Base-by-base conservation (phyloP, 2,113 vertebrate species). In the Brachionichthys hirsutus region DNA sequence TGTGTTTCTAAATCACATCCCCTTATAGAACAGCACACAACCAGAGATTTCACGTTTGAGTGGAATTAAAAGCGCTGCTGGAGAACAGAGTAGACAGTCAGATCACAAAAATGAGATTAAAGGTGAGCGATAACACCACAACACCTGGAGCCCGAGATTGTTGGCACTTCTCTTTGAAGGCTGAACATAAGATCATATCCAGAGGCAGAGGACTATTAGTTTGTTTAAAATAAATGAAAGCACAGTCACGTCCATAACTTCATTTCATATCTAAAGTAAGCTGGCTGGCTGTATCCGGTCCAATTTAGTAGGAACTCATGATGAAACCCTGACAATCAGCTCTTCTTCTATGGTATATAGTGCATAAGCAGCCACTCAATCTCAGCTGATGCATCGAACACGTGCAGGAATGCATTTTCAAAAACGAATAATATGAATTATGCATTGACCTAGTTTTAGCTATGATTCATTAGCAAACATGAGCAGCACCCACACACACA, bases 381-480 rank as follows among this genome's bases (percentile, higher is more conserved):
- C 17, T 56, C 45, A 38, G 20, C 30, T 60, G 19, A 63, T 59
- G 45, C 62, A 75, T 62, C 46, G 38, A 44, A 72, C 44, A 45
- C 47, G 35, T 55, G 44, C 57, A 61, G 18, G 52, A 47, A 78
- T 76, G 54, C 11, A 75, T 74, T 70, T 83, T 62, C 44, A 2
- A 75, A 80, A 48, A 67, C 60, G 14, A 78, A 71, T 50, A 67
- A 48, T 34, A 75, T 85, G 57, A 77, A 85, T 81, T 66, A 86
- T 89, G 80, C 73, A 87, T 70, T 62, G 55, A 55, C 71, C 84
- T 75, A 81, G 84, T 87, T 87, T 81, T 12, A 35, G 62, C 58
- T 46, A 47, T 75, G 81, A 81, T 68, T 85, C 82, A 85, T 84
- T 80, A 85, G 83, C 41, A 46, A 54, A 62, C 49, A 70, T 61